Evolutionary conservation across 2,888 invertebrate genomes (phyloP), one percentile per base, ranked within the genome.

Genomic region (Osmoderma eremita): DNA sequence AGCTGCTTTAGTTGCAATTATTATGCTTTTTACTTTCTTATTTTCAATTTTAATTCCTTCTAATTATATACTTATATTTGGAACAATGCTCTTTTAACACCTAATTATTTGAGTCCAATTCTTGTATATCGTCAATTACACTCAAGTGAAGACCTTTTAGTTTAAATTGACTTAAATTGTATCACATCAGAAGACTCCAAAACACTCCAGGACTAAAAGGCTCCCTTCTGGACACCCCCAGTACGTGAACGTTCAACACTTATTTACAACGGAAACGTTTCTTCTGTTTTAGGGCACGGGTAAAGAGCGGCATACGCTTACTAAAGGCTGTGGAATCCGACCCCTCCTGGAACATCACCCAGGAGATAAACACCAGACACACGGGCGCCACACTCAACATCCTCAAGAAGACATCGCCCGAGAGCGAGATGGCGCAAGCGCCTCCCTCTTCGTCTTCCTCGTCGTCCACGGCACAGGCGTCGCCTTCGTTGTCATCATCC

Each of bases 371-470:
- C 80, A 90, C 92, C 58, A 91, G 95, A 78, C 92, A 94, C 73
- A 93, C 94, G 1, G 90, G 91, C 1, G 96, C 95, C 24, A 92
- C 95, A 13, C 95, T 97, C 63, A 96, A 95, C 0, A 94, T 94
- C 0, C 88, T 92, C 64, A 84, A 89, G 72, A 89, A 89, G 69
- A 88, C 88, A 72, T 79, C 80, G 53, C 75, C 78, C 12, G 58
- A 58, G 15, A 58, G 58, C 30, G 58, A 58, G 45, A 58, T 45
- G 1, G 58, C 45, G 15, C 13, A 18, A 18, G 50, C 53, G 5
- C 15, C 58, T 13, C 30, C 58, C 1, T 30, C 58, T 10, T 58
- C 45, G 24, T 58, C 58, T 8, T 58, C 54, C 22, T 20, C 54
- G 22, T 17, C 53, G 15, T 38, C 41, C 18, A 15, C 39, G 10